Evolutionary conservation across 2,888 invertebrate genomes (phyloP).

Genomic region (Pseudococcus longispinus): DNA sequence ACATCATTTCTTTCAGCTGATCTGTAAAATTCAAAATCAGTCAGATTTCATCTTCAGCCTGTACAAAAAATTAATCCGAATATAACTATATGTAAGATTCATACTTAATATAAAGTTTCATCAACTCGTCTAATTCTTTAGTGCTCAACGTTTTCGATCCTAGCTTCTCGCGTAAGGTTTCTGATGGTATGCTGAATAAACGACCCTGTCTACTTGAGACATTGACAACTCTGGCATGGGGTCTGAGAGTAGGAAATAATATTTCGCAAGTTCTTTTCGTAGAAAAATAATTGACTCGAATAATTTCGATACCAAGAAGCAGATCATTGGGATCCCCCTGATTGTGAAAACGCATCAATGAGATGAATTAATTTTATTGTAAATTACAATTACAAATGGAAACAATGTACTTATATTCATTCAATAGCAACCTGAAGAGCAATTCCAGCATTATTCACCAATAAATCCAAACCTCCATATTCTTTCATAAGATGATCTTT

Average conservation of each 20-base stretch:
- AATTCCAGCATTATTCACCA: constrained; percentile 80
- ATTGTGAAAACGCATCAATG: background rate
- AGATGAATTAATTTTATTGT: background rate
- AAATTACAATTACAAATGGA: background rate
- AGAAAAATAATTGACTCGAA: constrained; percentile 74
- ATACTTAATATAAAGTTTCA: constrained; percentile 57
- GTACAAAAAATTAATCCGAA: background rate
- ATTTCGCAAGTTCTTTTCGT: constrained; percentile 71
- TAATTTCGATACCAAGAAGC: constrained; percentile 70
- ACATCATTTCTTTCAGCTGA: constrained; percentile 62
- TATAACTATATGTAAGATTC: background rate
- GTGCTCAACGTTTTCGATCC: constrained; percentile 60
- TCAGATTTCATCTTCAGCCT: too few species aligned
- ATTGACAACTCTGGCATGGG: constrained; percentile 77
- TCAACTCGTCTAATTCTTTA: constrained; percentile 60
- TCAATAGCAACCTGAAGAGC: constrained; percentile 67
- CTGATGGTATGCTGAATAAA: constrained; percentile 69
- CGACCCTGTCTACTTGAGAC: constrained; percentile 76
- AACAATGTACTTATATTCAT: background rate
- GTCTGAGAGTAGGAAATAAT: constrained; percentile 74
- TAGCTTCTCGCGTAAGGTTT: constrained; percentile 65
- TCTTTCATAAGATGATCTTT: constrained; percentile 68
- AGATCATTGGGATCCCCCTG: background rate
- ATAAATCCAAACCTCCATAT: constrained; percentile 74
- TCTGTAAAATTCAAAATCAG: constrained; percentile 58